These are phyloP conservation scores for Epiblema foenella DNA, from an alignment of 2,888 invertebrate genomes.

Conservation along the genomic window DNA sequence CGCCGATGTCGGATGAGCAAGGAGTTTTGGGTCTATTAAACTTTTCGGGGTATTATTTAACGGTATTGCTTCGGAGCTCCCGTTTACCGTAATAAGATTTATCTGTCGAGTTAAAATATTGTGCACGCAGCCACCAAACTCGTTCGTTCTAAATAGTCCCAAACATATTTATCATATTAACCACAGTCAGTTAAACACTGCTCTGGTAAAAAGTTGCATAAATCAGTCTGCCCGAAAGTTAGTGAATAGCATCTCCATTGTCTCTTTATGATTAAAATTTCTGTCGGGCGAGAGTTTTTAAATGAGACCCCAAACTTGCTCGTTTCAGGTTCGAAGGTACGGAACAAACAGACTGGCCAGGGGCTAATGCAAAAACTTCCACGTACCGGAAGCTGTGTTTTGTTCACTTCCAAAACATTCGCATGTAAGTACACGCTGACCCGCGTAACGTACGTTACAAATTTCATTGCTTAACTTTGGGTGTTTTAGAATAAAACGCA, in stretches of 20 bases:
- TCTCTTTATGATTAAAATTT: slow-evolving; percentile 79
- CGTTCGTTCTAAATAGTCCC: slow-evolving; percentile 50
- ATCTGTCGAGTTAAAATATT: slow-evolving; percentile 49
- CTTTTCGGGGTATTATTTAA: slow-evolving; percentile 41
- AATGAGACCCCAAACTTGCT: slow-evolving; percentile 76
- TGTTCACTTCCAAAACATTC: slow-evolving; percentile 74
- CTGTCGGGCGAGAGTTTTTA: slow-evolving; percentile 68
- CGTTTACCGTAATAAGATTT: slow-evolving; percentile 41
- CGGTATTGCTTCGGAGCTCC: slow-evolving; percentile 37
- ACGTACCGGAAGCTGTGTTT: slow-evolving; percentile 63
- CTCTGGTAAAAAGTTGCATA: slow-evolving; percentile 60
- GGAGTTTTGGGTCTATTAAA: slow-evolving; percentile 39
- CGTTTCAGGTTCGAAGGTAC: slow-evolving; percentile 70
- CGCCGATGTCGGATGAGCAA: slow-evolving; percentile 30
- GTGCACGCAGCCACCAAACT: slow-evolving; percentile 53
- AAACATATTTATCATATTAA: slow-evolving; percentile 53
- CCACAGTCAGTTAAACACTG: slow-evolving; percentile 49
- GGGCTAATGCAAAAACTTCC: slow-evolving; percentile 80
- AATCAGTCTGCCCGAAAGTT: slow-evolving; percentile 66
- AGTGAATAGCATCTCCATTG: slow-evolving; percentile 70
- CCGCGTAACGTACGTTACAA: slow-evolving; percentile 36
- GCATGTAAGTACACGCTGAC: slow-evolving; percentile 59
- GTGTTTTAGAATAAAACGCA: not conserved
- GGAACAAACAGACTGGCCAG: slow-evolving; percentile 72
- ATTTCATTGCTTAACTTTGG: slow-evolving; percentile 32